phyloP scores from a whole-genome alignment of 2,888 invertebrate species.

The Chaitophorus viminalis region DNA sequence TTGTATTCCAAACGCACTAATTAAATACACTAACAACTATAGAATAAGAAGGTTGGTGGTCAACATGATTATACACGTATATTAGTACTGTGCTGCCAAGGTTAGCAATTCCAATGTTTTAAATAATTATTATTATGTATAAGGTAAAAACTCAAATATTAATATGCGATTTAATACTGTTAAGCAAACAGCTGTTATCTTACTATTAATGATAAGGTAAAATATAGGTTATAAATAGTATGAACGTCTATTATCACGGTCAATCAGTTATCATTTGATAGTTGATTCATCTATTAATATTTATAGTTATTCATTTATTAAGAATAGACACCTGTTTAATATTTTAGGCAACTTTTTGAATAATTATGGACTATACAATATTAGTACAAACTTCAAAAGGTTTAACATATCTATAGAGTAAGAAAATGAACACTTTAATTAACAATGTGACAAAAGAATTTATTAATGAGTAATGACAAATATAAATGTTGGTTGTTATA shows the following conservation, averaged over 20 bases:
- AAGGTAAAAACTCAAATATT: background rate
- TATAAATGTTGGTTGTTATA: background rate
- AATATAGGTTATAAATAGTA: background rate
- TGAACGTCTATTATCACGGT: too few relatives aligned
- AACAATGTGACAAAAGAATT: background rate
- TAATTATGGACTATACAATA: too few relatives aligned
- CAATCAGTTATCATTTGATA: too few relatives aligned
- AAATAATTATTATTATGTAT: constrained; percentile 38
- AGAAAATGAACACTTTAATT: background rate
- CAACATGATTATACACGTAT: constrained; percentile 36
- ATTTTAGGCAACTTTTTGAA: too few relatives aligned
- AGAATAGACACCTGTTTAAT: too few relatives aligned
- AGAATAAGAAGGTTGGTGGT: constrained; percentile 33
- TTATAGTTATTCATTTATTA: too few relatives aligned
- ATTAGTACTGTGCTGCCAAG: constrained; percentile 27
- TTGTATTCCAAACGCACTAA: background rate
- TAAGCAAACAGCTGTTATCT: constrained; percentile 46
- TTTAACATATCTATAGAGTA: background rate
- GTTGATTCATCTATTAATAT: too few relatives aligned
- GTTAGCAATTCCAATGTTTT: constrained; percentile 46
- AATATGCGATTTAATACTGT: background rate
- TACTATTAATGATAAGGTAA: background rate
- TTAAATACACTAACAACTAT: background rate
- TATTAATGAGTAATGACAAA: constrained; percentile 11
- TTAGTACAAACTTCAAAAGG: too few relatives aligned